Evolutionary conservation across 1,140 invertebrate genomes (phyloP), one percentile per base, ranked within the genome.

Genomic region (Nomia melanderi): DNA sequence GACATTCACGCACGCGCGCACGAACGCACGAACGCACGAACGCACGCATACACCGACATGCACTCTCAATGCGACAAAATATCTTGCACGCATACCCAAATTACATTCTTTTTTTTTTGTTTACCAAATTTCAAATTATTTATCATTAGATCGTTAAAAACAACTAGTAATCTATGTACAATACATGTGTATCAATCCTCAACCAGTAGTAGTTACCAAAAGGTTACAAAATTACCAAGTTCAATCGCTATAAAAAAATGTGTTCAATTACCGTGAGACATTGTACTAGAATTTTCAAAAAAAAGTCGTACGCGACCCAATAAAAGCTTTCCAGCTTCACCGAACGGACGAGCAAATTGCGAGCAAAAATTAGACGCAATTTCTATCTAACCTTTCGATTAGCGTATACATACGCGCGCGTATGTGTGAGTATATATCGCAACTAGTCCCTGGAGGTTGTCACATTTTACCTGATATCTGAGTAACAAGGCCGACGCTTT

Each of bases 111-210:
- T 47, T 25, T 17, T 12, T 83, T 47, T 27, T n/a, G n/a, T n/a
- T n/a, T 59, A 78, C 60, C 25, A 69, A 63, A 79, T 81, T 78
- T 20, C 60, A 80, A 85, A 81, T 77, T 79, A 86, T 82, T 82
- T 82, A 79, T 82, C 79, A 86, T 87, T 87, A 89, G 59, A 78
- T 86, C 80, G 78, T 89, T 88, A 88, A 77, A 84, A 79, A 87
- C 70, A 82, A 83, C 67, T 87, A 87, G 82, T 78, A 83, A 75
- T 78, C 70, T 87, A 88, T 88, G 44, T 87, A 88, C 81, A 88
- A 67, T 87, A 88, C 76, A 87, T 64, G 66, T 86, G 79, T 86
- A 88, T 87, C 81, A 83, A 88, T 89, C 87, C 87, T 87, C 86
- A 89, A 87, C 83, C 86, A 86, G 72, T 87, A 50, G 47, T 50